Evolutionary conservation across 2,888 invertebrate species (phyloP).

Genomic region (Lydus trimaculatus): DNA sequence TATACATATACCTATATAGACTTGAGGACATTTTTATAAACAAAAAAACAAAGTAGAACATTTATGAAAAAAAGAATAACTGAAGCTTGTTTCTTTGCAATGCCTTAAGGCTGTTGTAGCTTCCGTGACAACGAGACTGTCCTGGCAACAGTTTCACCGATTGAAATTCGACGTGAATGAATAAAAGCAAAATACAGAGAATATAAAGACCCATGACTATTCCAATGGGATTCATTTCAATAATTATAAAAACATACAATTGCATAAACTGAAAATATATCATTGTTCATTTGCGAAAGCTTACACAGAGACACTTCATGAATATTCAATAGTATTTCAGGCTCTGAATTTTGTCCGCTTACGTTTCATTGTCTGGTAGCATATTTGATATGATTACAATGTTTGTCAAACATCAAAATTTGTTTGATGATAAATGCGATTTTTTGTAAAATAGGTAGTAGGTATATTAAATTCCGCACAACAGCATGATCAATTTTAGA

Average conservation of each 20-base stretch:
- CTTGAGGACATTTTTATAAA: background rate
- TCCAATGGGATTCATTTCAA: slow-evolving; percentile 34
- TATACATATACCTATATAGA: too few relatives aligned
- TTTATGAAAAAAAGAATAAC: background rate
- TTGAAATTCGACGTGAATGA: background rate
- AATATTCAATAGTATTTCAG: slow-evolving; percentile 28
- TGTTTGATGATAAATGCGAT: slow-evolving; percentile 20
- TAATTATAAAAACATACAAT: slow-evolving; percentile 41
- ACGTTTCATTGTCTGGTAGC: slow-evolving; percentile 26
- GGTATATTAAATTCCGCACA: too few relatives aligned
- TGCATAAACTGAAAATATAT: slow-evolving; percentile 44
- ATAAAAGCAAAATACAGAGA: background rate
- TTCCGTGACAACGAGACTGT: background rate
- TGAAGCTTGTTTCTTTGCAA: background rate
- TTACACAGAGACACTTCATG: slow-evolving; percentile 24
- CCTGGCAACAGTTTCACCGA: background rate
- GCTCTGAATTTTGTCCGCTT: slow-evolving; percentile 21
- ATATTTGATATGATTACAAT: slow-evolving; percentile 26
- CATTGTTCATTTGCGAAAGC: slow-evolving; percentile 38
- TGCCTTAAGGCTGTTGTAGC: background rate
- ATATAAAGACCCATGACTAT: background rate
- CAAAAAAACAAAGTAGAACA: too few relatives aligned
- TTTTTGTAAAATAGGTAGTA: too few relatives aligned
- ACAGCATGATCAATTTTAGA: too few relatives aligned
- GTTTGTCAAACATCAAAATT: slow-evolving; percentile 30